These are phyloP conservation scores for Nomada lathburiana DNA, from an alignment of 2,888 invertebrate genomes.

Conservation along the genomic window DNA sequence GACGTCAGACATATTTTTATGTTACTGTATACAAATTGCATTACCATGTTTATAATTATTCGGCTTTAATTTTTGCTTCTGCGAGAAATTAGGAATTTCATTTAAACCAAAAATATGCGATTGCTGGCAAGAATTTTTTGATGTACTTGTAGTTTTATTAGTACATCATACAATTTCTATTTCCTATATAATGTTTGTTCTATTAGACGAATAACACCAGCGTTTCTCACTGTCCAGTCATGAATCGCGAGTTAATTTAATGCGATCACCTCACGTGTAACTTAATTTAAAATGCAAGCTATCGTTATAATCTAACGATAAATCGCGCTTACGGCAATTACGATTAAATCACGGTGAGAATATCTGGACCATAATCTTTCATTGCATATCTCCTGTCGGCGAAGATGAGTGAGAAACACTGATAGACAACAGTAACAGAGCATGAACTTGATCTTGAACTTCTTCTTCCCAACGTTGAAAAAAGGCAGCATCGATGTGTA, in stretches of 20 bases:
- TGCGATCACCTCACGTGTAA: neutral
- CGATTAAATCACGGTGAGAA: neutral
- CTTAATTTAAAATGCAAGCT: constrained; percentile 1
- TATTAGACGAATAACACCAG: neutral
- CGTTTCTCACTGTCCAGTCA: neutral
- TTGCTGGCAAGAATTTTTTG: too few relatives aligned
- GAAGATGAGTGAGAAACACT: neutral
- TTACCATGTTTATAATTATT: too few relatives aligned
- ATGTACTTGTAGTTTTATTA: too few relatives aligned
- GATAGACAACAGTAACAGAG: neutral
- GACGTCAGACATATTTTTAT: too few relatives aligned
- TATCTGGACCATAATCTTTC: neutral
- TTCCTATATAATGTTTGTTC: neutral
- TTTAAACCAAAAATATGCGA: too few relatives aligned
- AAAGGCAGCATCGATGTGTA: constrained; percentile 9
- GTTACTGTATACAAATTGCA: too few relatives aligned
- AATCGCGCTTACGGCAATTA: neutral
- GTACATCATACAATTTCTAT: too few relatives aligned
- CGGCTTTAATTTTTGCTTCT: too few relatives aligned
- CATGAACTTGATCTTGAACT: constrained; percentile 32
- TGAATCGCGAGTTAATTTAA: too few relatives aligned
- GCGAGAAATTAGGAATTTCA: too few relatives aligned
- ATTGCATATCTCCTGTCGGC: neutral
- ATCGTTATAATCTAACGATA: neutral
- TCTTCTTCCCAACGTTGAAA: neutral